Evolutionary conservation across 2,888 invertebrate species (phyloP), one percentile per base, ranked within the genome.

Genomic region (Rhagium mordax): DNA sequence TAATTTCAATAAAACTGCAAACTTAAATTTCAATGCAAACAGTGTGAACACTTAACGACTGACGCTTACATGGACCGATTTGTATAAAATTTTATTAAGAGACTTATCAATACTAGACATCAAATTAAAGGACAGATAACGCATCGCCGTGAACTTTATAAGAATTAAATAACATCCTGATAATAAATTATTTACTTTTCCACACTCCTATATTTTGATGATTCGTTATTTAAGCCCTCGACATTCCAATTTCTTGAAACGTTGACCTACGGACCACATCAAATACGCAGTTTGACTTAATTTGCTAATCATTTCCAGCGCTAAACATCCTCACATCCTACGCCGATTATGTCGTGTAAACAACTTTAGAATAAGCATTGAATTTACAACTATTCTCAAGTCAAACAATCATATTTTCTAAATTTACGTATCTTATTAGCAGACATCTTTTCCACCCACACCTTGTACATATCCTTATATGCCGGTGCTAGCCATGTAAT

Each of bases 381-480:
- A 64, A 49, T 21, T 27, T 24, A 47, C 62, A 21, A 49, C 24
- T 47, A 64, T 64, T 64, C 21, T 24, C 16, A 21, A 48, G 62
- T 64, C 24, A 64, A 61, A 64, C 49, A 64, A 21, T 64, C 21
- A 64, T 64, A 49, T 49, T 64, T 59, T 33, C 33, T 33, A 15
- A 59, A 59, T 33, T 29, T 59, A 59, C 33, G 59, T 33, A 59
- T 33, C 15, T 29, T 20, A 59, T 59, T 59, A 59, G 59, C 33
- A 18, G 59, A 59, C 59, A 59, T 33, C 57, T 29, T 53, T 13
- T 21, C n/a, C 18, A 27, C 33, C 29, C 33, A 27, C 59, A 16
- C 59, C 59, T n/a, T 51, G 20, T 51, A 16, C 24, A 55, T 24
- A 55, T 55, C 55, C 55, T 55, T 55, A 55, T 55, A 55, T 33